Conservation (phyloP, 2,797 vertebrate species). For the Phoebastria nigripes region DNA sequence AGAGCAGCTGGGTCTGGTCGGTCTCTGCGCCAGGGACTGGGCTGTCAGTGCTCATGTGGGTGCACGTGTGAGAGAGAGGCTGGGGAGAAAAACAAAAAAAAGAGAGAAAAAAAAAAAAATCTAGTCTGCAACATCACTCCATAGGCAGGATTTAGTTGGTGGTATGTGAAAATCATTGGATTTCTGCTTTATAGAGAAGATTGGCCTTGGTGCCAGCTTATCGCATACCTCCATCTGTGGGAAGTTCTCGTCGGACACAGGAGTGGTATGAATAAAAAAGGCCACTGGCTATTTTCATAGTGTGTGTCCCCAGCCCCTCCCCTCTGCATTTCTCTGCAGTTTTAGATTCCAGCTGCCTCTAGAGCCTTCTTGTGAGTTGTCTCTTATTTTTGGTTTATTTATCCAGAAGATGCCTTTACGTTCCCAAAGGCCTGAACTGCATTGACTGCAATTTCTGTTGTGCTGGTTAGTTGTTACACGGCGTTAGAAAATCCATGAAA, state of each 20-base stretch:
- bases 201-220: neutral
- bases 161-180: neutral
- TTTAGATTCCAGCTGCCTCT: neutral
- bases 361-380: neutral
- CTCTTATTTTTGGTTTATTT: constrained; percentile 21
- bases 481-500: neutral
- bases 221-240: neutral
- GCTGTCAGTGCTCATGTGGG: neutral
- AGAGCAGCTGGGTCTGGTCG: constrained; percentile 14
- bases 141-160: neutral
- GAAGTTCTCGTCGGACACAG: neutral
- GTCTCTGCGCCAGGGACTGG: neutral
- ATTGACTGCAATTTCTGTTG: neutral
- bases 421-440: neutral
- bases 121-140: neutral
- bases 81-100: neutral
- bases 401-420: neutral
- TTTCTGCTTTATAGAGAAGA: neutral
- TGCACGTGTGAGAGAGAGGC: neutral
- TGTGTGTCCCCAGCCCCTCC: neutral
- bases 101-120: too few relatives aligned
- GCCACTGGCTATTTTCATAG: neutral
- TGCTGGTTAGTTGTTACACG: neutral
- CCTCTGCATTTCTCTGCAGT: neutral
- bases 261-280: neutral